Evolutionary conservation across 2,888 invertebrate species (phyloP).

Genomic region (Choristoneura rosaceana): DNA sequence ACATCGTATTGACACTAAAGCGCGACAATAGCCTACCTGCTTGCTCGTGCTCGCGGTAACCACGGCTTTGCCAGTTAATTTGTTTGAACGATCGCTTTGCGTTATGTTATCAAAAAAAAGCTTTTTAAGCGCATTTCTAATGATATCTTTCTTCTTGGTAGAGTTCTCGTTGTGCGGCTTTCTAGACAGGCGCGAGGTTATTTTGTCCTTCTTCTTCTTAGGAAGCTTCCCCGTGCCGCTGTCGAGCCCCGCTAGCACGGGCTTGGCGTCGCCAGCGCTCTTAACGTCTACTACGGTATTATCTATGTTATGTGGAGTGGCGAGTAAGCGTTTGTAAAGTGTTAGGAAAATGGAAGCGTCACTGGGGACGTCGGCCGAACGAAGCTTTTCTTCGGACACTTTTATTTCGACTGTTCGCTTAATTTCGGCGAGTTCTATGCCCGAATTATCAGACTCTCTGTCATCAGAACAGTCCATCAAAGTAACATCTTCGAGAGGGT

Average conservation of each 20-base stretch:
- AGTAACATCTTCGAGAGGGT: conserved; percentile 3
- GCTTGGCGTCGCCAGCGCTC: conserved; percentile 49
- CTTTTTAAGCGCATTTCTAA: conserved; percentile 67
- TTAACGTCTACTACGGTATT: conserved; percentile 51
- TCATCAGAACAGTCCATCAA: conserved; percentile 30
- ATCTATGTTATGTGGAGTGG: conserved; percentile 48
- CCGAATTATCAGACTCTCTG: conserved; percentile 17
- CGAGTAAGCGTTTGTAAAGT: conserved; percentile 63
- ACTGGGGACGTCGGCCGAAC: conserved; percentile 63
- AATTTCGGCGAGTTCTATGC: conserved; percentile 22
- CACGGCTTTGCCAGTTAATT: conserved; percentile 52
- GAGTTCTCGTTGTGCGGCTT: conserved; percentile 50
- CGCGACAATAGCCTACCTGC: conserved; percentile 65
- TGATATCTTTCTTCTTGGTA: conserved; percentile 55
- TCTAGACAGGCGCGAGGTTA: conserved; percentile 54
- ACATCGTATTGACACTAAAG: conserved; percentile 11
- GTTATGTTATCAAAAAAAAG: conserved; percentile 68
- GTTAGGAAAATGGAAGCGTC: conserved; percentile 72
- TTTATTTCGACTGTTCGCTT: conserved; percentile 23
- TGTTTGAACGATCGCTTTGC: conserved; percentile 59
- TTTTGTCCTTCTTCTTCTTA: conserved; percentile 47
- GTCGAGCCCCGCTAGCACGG: conserved; percentile 46
- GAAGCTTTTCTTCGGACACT: conserved; percentile 46
- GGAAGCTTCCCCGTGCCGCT: conserved; percentile 46
- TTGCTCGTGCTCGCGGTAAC: conserved; percentile 54